These are phyloP conservation scores for Zaprionus kolodkinae DNA, from an alignment of 1,140 invertebrate genomes.

Conservation along the genomic window DNA sequence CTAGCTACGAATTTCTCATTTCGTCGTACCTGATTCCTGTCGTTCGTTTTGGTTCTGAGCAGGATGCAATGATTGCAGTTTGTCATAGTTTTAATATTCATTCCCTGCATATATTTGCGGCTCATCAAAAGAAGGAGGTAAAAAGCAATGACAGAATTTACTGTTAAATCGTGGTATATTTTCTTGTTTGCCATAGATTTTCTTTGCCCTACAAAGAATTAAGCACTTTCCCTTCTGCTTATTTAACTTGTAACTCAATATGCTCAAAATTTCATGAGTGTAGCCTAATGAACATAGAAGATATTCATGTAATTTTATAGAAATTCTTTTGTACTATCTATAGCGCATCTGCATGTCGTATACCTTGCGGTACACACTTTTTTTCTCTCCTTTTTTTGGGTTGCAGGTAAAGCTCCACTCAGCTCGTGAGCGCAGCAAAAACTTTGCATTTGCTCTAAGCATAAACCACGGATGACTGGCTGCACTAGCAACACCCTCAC, in stretches of 20 bases:
- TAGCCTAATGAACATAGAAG: neutral
- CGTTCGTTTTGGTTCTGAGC: neutral
- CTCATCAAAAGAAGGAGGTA: neutral
- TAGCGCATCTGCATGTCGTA: neutral
- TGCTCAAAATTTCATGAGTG: neutral
- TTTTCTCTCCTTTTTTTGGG: neutral
- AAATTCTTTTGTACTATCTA: neutral
- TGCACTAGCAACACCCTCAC: conserved; percentile 1
- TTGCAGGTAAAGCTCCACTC: conserved; percentile 26
- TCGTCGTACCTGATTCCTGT: conserved; percentile 1
- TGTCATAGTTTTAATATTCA: neutral
- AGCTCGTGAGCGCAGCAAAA: conserved; percentile 25
- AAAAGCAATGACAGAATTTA: neutral
- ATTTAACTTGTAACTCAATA: neutral
- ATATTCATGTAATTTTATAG: neutral
- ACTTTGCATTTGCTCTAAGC: conserved; percentile 35
- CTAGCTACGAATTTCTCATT: neutral
- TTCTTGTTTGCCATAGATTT: neutral
- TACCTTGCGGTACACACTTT: neutral
- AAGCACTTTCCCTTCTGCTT: neutral
- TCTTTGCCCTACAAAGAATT: neutral
- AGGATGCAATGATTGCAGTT: conserved; percentile 2
- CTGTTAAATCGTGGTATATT: neutral
- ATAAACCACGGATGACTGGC: conserved; percentile 22
- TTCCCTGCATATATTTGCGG: neutral